Evolutionary conservation across 1,140 invertebrate genomes (phyloP).

Genomic region (Drosophila grimshawi): DNA sequence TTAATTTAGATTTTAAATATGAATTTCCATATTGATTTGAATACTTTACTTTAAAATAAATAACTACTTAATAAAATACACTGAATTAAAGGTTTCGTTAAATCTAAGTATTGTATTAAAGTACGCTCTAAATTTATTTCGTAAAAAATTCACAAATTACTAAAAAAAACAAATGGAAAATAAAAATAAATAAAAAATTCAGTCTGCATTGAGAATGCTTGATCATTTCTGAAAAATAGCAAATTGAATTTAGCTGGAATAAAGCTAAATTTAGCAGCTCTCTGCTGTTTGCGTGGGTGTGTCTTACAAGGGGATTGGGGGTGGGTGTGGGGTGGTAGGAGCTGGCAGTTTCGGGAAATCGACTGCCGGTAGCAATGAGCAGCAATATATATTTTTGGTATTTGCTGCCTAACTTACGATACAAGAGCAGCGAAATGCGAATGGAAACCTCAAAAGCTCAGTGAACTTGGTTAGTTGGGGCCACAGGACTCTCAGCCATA

Average conservation of each 20-base stretch:
- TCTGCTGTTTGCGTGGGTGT: background rate
- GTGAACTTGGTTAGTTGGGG: conserved; percentile 11
- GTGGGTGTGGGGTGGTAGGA: background rate
- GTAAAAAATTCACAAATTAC: background rate
- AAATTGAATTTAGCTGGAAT: conserved; percentile 6
- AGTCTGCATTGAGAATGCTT: background rate
- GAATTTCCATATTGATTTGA: no score
- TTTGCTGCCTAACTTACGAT: conserved; percentile 41
- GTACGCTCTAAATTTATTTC: no score
- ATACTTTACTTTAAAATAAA: no score
- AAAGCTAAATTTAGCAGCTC: conserved; percentile 10
- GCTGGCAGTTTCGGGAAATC: conserved; percentile 31
- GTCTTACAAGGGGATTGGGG: background rate
- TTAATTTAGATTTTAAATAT: no score
- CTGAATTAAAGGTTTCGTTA: no score
- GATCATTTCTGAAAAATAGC: background rate
- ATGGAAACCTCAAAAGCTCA: conserved; percentile 46
- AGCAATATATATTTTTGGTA: conserved; percentile 64
- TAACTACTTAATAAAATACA: no score
- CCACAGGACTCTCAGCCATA: conserved; percentile 14
- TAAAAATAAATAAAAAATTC: background rate
- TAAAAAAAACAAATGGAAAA: background rate
- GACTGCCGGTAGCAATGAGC: conserved; percentile 58
- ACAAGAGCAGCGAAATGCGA: conserved; percentile 14
- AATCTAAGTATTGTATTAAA: no score